Conservation (phyloP, 2,797 vertebrate species). For the Pagetopsis macropterus region DNA sequence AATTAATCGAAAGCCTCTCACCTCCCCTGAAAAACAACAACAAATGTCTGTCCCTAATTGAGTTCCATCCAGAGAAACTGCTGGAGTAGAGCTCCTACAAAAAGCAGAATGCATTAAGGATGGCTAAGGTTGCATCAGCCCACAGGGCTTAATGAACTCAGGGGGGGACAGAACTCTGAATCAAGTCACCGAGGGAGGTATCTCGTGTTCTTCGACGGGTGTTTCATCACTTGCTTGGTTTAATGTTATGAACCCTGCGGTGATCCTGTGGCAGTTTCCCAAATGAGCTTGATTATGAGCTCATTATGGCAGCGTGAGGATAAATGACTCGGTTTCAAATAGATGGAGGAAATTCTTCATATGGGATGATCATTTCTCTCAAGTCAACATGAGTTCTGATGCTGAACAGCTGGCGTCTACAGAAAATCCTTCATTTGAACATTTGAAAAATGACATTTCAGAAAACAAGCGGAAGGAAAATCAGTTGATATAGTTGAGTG, state of each 20-base stretch:
- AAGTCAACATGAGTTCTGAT: slow-evolving; percentile 42
- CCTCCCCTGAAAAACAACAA: slow-evolving; percentile 23
- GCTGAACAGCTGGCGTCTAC: slow-evolving; percentile 53
- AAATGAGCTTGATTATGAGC: slow-evolving; percentile 71
- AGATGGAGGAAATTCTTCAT: slow-evolving; percentile 22
- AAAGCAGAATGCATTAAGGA: slow-evolving; percentile 57
- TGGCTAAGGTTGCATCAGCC: slow-evolving; percentile 75
- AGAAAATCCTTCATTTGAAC: slow-evolving; percentile 34
- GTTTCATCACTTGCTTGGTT: slow-evolving; percentile 74
- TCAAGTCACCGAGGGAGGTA: slow-evolving; percentile 65
- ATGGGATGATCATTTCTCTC: slow-evolving; percentile 49
- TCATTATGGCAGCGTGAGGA: slow-evolving; percentile 57
- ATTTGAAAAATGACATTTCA: not conserved
- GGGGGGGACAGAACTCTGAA: slow-evolving; percentile 61
- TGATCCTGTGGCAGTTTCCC: slow-evolving; percentile 63
- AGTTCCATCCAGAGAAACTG: slow-evolving; percentile 21
- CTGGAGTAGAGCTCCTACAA: slow-evolving; percentile 22
- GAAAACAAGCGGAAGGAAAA: not conserved
- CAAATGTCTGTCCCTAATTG: slow-evolving; percentile 29
- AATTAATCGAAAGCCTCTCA: slow-evolving; percentile 37
- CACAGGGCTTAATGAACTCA: slow-evolving; percentile 68
- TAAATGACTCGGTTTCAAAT: slow-evolving; percentile 46
- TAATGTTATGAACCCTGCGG: slow-evolving; percentile 66
- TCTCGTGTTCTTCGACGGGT: slow-evolving; percentile 45
- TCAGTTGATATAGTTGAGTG: not conserved